Conservation (phyloP, 1,140 invertebrate species). For the Drosophila triauraria region DNA sequence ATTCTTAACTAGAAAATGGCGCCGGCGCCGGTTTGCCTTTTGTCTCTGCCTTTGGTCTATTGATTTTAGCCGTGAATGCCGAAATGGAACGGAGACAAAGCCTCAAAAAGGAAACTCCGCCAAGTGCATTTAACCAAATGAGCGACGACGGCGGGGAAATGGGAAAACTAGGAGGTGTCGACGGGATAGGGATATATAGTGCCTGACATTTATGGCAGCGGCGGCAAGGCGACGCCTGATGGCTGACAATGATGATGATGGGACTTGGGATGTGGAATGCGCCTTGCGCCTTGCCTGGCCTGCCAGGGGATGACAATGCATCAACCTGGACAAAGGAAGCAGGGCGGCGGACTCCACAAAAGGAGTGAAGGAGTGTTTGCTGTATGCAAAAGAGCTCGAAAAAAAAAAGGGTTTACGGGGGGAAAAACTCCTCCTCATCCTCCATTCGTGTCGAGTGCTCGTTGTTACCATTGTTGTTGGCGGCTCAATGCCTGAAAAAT, state of each 20-base stretch:
- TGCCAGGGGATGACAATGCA: slow-evolving; percentile 57
- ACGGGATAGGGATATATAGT: slow-evolving; percentile 32
- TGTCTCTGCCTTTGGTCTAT: slow-evolving; percentile 45
- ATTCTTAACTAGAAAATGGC: slow-evolving; percentile 36
- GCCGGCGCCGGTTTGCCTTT: slow-evolving; percentile 53
- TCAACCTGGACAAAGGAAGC: slow-evolving; percentile 45
- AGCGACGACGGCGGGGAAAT: background rate
- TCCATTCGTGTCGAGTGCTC: slow-evolving; percentile 37
- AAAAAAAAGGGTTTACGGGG: background rate
- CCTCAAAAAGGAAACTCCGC: slow-evolving; percentile 24
- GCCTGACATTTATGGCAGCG: slow-evolving; percentile 38
- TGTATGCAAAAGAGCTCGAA: slow-evolving; percentile 31
- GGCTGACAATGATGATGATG: slow-evolving; percentile 14
- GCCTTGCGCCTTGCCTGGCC: slow-evolving; percentile 3
- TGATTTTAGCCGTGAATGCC: slow-evolving; percentile 49
- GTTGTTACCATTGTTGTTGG: slow-evolving; percentile 62
- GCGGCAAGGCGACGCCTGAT: slow-evolving; percentile 4
- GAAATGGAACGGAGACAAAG: slow-evolving; percentile 29
- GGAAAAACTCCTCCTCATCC: background rate
- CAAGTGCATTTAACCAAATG: slow-evolving; percentile 70
- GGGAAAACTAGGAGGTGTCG: background rate
- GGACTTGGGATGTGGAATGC: slow-evolving; percentile 9
- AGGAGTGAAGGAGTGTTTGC: slow-evolving; percentile 38
- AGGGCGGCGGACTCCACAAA: slow-evolving; percentile 40
- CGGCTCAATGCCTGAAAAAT: slow-evolving; percentile 72